These are phyloP conservation scores for Drosophila melanica DNA, from an alignment of 1,140 invertebrate genomes.

Conservation along the genomic window DNA sequence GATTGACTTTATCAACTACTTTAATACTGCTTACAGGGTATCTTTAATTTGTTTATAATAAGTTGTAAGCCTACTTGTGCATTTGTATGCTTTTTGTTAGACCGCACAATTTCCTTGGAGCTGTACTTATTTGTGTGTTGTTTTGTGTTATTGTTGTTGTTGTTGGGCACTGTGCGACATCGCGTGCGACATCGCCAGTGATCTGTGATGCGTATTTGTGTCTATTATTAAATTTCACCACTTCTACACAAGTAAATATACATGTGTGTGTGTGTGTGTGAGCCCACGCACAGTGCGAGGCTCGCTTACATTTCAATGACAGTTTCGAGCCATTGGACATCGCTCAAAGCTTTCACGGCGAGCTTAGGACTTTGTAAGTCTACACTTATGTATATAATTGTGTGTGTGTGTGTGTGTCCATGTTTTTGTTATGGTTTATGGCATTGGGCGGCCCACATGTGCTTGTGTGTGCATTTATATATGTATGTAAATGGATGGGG, in stretches of 20 bases:
- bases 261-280: slow-evolving; percentile 22
- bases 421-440: slow-evolving; percentile 8
- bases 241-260: slow-evolving; percentile 10
- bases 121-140: background rate
- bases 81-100: background rate
- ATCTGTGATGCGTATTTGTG: slow-evolving; percentile 25
- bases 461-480: background rate
- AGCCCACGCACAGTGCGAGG: slow-evolving; percentile 16
- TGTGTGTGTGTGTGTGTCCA: background rate
- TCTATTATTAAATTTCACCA: slow-evolving; percentile 71
- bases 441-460: slow-evolving; percentile 6
- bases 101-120: slow-evolving; percentile 9
- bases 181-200: slow-evolving; percentile 32
- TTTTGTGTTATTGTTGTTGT: background rate
- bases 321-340: slow-evolving; percentile 42
- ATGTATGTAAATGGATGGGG: slow-evolving; percentile 13
- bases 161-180: slow-evolving; percentile 32
- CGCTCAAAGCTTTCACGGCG: slow-evolving; percentile 33
- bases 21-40: too few species aligned
- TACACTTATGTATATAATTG: background rate
- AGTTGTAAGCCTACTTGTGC: too few species aligned
- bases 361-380: slow-evolving; percentile 45
- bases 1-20: too few species aligned
- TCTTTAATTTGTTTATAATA: too few species aligned
- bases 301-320: slow-evolving; percentile 63